Evolutionary conservation across 2,113 vertebrate species (phyloP), one percentile per base, ranked within the genome.

Genomic region (Camelus dromedarius): DNA sequence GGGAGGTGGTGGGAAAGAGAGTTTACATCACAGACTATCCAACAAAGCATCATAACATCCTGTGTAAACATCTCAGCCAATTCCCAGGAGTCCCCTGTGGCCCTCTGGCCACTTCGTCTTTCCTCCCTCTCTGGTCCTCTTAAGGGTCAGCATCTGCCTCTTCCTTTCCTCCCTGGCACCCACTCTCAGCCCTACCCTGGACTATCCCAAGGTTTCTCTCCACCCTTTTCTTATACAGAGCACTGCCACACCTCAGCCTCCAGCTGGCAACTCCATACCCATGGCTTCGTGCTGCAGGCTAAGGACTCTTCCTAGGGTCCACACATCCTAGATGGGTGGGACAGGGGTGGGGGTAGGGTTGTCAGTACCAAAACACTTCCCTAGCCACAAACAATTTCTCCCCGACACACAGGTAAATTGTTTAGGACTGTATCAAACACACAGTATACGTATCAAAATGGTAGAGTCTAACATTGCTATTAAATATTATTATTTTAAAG

Each of bases 401-500:
- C 58, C 46, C 32, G 54, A 56, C 5, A 54, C 13, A n/a, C 10
- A 28, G 46, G 13, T 54, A 66, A 32, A 52, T 32, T 80, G 46
- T 54, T 79, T 58, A 91, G 52, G 10, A 80, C 14, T 72, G 3
- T 81, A 10, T 54, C 46, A 84, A 66, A 7, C 62, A 72, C 8
- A 38, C 26, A 50, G 30, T 52, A 30, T 50, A 35, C 7, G 28
- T 26, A 38, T 4, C 26, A 12, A 85, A 67, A 60, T 2, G 12
- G n/a, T 22, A 77, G 28, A 32, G 62, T 60, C 73, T 90, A 80
- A 48, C 5, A 50, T 56, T 67, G 9, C 2, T 50, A 9, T 24
- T 72, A 89, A 79, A 56, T 76, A 91, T 30, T 64, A 18, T 73
- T 69, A 79, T 72, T 93, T 93, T 89, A 82, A 24, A 69, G 8